Evolutionary conservation across 2,113 vertebrate species (phyloP).

Genomic region (Morone chrysops): DNA sequence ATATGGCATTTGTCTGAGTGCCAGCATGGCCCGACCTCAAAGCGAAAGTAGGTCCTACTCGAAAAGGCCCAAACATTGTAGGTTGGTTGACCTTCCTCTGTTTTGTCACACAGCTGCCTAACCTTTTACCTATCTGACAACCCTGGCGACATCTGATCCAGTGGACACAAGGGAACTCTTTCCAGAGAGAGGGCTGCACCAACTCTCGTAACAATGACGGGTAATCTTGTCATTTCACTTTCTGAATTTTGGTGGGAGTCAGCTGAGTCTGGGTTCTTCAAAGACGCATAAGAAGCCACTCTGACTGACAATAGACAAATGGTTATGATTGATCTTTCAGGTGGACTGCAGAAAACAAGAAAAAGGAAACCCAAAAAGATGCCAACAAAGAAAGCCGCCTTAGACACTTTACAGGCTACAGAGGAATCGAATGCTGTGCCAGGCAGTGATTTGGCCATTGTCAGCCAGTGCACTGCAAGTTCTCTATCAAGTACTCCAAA

Average conservation of each 20-base stretch:
- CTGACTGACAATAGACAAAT: not conserved
- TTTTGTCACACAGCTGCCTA: not conserved
- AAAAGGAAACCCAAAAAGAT: slow-evolving; percentile 30
- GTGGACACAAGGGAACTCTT: not conserved
- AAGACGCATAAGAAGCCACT: not conserved
- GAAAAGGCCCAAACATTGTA: no score
- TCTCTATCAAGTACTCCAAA: slow-evolving; percentile 39
- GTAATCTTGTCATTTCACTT: not conserved
- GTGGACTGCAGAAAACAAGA: slow-evolving; percentile 38
- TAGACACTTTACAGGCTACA: not conserved
- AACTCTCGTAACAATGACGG: slow-evolving; percentile 35
- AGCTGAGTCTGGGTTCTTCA: not conserved
- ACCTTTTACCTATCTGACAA: not conserved
- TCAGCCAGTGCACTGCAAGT: not conserved
- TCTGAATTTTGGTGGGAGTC: not conserved
- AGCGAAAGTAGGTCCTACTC: not conserved
- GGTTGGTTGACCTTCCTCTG: not conserved
- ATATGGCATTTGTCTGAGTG: not conserved
- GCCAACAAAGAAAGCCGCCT: not conserved
- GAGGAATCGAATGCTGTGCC: slow-evolving; percentile 19
- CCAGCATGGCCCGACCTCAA: not conserved
- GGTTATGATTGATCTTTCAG: slow-evolving; percentile 28
- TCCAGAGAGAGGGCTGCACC: slow-evolving; percentile 15
- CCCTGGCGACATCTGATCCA: not conserved
- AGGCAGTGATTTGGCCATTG: not conserved